These are phyloP conservation scores for Arnoldichthys spilopterus DNA, from an alignment of 2,797 vertebrate genomes.

Conservation along the genomic window DNA sequence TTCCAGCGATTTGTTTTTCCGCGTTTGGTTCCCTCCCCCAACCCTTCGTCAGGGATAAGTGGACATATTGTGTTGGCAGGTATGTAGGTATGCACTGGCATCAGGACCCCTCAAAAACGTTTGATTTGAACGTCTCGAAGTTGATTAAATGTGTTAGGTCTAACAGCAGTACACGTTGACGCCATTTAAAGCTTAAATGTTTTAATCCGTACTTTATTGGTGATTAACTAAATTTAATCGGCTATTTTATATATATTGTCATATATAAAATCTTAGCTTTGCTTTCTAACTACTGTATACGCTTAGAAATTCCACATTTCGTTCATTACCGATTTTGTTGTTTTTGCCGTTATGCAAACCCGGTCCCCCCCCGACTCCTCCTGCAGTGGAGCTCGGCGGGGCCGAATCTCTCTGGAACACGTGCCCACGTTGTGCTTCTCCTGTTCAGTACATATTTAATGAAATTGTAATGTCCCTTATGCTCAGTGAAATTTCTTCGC, in stretches of 20 bases:
- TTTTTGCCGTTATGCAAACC: constrained; percentile 56
- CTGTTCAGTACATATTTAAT: constrained; percentile 57
- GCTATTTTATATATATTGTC: constrained; percentile 2
- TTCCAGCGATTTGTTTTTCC: constrained; percentile 26
- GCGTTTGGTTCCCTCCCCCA: too few species aligned
- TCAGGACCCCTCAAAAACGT: constrained; percentile 21
- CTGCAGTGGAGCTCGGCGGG: not conserved
- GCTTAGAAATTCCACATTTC: constrained; percentile 25
- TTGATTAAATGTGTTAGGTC: constrained; percentile 2
- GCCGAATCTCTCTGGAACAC: constrained; percentile 32
- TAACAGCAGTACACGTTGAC: constrained; percentile 6
- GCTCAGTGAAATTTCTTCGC: constrained; percentile 26
- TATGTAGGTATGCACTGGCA: constrained; percentile 54
- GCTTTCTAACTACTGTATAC: constrained; percentile 58
- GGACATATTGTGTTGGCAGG: constrained; percentile 47
- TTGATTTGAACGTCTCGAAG: constrained; percentile 6
- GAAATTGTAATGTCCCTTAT: constrained; percentile 21
- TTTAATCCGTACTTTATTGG: constrained; percentile 11
- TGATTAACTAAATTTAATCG: constrained; percentile 33
- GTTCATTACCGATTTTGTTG: constrained; percentile 1
- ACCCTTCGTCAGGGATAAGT: constrained; percentile 36
- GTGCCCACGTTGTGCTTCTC: constrained; percentile 15
- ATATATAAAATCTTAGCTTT: constrained; percentile 39
- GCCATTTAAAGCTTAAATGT: constrained; percentile 3
- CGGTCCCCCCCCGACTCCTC: constrained; percentile 19